Base-by-base conservation (phyloP, 2,113 vertebrate species). In the Podocnemis expansa region DNA sequence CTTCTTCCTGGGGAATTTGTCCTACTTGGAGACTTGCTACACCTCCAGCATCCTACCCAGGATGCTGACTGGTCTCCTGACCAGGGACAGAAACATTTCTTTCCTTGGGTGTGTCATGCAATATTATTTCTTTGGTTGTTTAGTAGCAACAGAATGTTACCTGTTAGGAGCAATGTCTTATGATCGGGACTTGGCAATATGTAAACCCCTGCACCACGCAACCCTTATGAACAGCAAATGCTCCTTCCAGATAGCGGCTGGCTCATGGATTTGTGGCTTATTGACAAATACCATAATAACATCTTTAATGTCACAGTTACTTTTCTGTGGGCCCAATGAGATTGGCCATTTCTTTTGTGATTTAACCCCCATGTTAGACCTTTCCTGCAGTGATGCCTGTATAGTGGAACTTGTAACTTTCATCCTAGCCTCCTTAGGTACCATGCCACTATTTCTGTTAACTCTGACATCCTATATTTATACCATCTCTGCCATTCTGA, bases 291-390 rank as follows among this genome's bases (percentile, higher is more conserved):
- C 60, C 45, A 76, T 73, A 43, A 76, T 85, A 11, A 73, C 73
- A 2, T 45, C 25, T 22, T 75, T 75, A 70, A 45, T 85, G 38
- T 85, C 85, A 78, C 60, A 81, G 9, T 31, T 96, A 21, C 25
- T 76, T 51, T 97, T 94, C 84, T 96, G 94, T 80, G 90, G 93
- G 10, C 88, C 93, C 84, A 93, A 95, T 10, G 76, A 47, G 75
- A 90, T 95, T 10, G 27, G 91, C 52, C 94, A 97, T 55, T 96
- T 95, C 80, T 2, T 91, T 2, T 94, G 84, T 82, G 91, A 94
- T 38, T 16, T 88, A 5, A 79, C 89, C 14, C 89, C 84, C 22
- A 38, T 96, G 47, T 87, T 90, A 31, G 82, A 94, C 58, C 76
- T 93, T 25, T 90, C 95, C 11, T 96, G 88, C 51, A 89, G 70